Conservation (phyloP, 2,113 vertebrate genomes). For the Apteryx owenii region DNA sequence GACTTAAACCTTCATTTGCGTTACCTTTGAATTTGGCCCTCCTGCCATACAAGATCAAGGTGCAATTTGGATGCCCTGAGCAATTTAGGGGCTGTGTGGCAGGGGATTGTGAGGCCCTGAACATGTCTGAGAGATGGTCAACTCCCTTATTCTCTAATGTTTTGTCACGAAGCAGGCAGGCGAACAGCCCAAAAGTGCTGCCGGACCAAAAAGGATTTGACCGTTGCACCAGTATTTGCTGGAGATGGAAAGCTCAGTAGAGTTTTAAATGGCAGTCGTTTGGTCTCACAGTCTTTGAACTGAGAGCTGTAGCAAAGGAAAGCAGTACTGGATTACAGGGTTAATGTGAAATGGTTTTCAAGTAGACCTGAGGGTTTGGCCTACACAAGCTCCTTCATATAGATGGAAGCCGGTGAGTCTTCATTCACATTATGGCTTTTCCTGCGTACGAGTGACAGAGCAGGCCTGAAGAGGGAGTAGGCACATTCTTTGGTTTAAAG, state of each 20-base stretch:
- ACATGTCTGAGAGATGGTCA: background rate
- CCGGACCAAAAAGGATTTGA: background rate
- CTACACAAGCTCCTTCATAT: fast-evolving
- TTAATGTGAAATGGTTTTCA: background rate
- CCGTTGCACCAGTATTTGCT: fast-evolving
- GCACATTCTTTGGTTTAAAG: background rate
- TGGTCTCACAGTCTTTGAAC: background rate
- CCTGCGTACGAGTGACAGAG: fast-evolving
- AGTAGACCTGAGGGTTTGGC: background rate
- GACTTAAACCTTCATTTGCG: background rate
- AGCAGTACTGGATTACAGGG: background rate
- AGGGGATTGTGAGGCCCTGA: background rate
- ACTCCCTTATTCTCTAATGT: background rate
- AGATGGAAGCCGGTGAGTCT: background rate
- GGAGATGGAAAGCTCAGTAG: background rate
- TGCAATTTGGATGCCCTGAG: background rate
- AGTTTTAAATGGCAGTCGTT: background rate
- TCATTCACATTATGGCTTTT: background rate
- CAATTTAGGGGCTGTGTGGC: background rate
- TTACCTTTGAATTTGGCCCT: constrained; percentile 7
- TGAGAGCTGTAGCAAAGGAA: background rate
- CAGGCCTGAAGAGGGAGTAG: background rate
- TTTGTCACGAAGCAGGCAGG: background rate
- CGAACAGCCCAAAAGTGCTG: background rate
- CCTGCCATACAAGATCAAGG: background rate